These are phyloP conservation scores for Poeciliopsis turrubarensis DNA, from an alignment of 2,113 vertebrate species.

Conservation along the genomic window DNA sequence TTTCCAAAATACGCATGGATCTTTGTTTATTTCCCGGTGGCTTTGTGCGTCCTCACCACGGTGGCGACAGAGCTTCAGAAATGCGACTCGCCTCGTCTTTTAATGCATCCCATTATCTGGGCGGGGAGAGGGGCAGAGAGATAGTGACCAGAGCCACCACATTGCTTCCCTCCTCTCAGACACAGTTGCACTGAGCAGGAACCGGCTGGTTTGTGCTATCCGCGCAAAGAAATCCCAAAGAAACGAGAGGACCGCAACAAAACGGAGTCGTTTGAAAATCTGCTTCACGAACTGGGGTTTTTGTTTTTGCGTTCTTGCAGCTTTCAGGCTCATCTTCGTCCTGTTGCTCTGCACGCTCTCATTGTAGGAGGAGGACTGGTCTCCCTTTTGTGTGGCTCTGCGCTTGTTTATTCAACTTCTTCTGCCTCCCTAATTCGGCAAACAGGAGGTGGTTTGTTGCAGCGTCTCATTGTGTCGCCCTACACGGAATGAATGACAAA, in stretches of 20 bases:
- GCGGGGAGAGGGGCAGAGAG: constrained; percentile 47
- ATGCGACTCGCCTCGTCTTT: constrained; percentile 2
- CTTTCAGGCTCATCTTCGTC: constrained; percentile 18
- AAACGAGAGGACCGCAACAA: constrained; percentile 34
- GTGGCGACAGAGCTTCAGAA: constrained; percentile 71
- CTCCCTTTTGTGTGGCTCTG: constrained; percentile 67
- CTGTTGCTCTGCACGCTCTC: constrained; percentile 28
- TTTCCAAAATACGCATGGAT: too few species aligned
- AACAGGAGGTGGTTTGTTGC: constrained; percentile 55
- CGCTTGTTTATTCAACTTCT: constrained; percentile 66
- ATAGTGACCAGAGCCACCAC: constrained; percentile 30
- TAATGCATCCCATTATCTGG: constrained; percentile 62
- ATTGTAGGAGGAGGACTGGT: constrained; percentile 29
- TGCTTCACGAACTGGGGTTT: neutral
- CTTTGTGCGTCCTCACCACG: constrained; percentile 18
- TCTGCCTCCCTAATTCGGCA: constrained; percentile 32
- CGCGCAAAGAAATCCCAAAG: constrained; percentile 6
- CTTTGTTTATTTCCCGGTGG: too few species aligned
- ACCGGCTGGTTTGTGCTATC: constrained; percentile 17
- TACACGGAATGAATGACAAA: constrained; percentile 86
- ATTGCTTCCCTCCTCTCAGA: constrained; percentile 43
- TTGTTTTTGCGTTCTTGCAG: neutral
- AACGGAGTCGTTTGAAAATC: constrained; percentile 17
- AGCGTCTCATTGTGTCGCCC: constrained; percentile 34
- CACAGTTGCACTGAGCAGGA: constrained; percentile 29